A percentile compares a stretch with the other conserved stretches of the same genome.
These are phyloP conservation scores for Macroteleia sp. DNA, from an alignment of 2,888 invertebrate species.

Conservation along the genomic window DNA sequence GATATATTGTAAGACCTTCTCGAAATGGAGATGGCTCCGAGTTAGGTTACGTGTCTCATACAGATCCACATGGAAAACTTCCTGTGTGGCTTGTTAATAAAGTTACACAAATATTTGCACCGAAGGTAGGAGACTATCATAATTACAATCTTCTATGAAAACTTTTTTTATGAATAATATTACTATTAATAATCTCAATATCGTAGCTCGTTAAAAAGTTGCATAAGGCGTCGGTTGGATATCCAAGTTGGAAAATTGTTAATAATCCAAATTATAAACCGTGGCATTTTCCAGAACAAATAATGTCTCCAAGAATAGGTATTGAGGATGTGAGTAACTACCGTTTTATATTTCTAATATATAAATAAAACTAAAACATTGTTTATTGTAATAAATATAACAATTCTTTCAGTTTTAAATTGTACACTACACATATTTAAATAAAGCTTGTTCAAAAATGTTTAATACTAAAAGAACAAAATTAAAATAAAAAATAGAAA, in stretches of 20 bases:
- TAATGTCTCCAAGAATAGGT: conserved; percentile 89
- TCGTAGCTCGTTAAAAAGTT: conserved; percentile 90
- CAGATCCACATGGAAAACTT: conserved; percentile 94
- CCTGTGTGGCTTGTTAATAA: conserved; percentile 96
- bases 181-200: conserved; percentile 32
- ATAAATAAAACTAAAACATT: too few relatives aligned
- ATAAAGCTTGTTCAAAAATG: too few relatives aligned
- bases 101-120: conserved; percentile 93
- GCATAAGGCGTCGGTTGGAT: conserved; percentile 92
- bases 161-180: conserved; percentile 32
- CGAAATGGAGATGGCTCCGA: conserved; percentile 87
- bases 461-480: too few relatives aligned
- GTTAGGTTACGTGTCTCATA: conserved; percentile 94
- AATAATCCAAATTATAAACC: conserved; percentile 91
- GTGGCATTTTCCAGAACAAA: conserved; percentile 95
- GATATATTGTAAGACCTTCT: conserved; percentile 85
- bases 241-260: conserved; percentile 92
- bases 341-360: too few relatives aligned
- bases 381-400: too few relatives aligned
- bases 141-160: conserved; percentile 1
- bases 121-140: conserved; percentile 86
- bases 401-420: too few relatives aligned
- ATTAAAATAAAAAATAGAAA: too few relatives aligned
- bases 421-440: too few relatives aligned
- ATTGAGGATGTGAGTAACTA: conserved; percentile 87